phyloP scores from a whole-genome alignment of 2,113 vertebrate genomes.

The Notarius quadriscutis region DNA sequence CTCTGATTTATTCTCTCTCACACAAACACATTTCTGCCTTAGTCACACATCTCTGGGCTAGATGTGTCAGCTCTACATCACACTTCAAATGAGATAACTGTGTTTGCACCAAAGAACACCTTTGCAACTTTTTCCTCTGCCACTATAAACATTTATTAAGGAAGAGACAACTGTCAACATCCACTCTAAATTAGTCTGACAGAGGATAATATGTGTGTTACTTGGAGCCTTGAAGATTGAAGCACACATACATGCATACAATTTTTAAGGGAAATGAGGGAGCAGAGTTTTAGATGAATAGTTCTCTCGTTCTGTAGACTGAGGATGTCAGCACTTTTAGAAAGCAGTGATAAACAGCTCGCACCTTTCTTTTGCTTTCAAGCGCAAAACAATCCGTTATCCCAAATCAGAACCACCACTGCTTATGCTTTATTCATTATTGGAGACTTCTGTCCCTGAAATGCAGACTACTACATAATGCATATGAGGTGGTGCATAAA shows the following conservation, averaged over 20 bases:
- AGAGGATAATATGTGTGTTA: slow-evolving; percentile 19
- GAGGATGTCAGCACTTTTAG: slow-evolving; percentile 20
- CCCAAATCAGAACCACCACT: background rate
- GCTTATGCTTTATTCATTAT: slow-evolving; percentile 40
- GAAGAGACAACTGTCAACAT: slow-evolving; percentile 26
- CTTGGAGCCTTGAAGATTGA: slow-evolving; percentile 1
- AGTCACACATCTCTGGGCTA: background rate
- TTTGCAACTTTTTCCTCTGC: slow-evolving; percentile 9
- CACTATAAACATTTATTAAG: slow-evolving; percentile 16
- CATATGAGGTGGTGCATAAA: slow-evolving; percentile 1
- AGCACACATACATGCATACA: background rate
- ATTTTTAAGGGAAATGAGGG: background rate
- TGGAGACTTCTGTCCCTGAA: background rate
- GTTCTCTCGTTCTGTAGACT: background rate
- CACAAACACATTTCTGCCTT: background rate
- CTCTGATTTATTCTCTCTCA: background rate
- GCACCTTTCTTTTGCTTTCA: background rate
- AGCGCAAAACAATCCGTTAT: background rate
- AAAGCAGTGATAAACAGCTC: slow-evolving; percentile 23
- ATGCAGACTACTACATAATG: slow-evolving; percentile 1
- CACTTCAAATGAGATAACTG: slow-evolving; percentile 12
- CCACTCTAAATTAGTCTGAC: slow-evolving; percentile 9
- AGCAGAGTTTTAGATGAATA: slow-evolving; percentile 27
- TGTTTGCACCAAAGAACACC: background rate
- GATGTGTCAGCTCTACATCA: background rate